Evolutionary conservation across 2,888 invertebrate species (phyloP), one percentile per base, ranked within the genome.

Genomic region (Drosophila nr. fundita): DNA sequence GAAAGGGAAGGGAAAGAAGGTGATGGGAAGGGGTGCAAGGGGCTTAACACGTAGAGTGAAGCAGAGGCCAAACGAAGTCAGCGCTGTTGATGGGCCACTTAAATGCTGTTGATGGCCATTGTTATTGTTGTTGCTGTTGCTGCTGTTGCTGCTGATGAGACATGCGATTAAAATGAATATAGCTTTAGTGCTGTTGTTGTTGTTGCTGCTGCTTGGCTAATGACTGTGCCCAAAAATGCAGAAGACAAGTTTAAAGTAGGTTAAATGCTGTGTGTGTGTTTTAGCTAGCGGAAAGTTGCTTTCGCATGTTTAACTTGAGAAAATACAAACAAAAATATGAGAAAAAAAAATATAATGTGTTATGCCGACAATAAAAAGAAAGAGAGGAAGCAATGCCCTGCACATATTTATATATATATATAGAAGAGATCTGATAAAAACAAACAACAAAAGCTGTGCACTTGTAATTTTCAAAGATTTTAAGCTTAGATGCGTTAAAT

Each of bases 171-270:
- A 89, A 74, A 54, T 73, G 62, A 67, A 76, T 73, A 72, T 69
- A 49, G 64, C 49, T 63, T 73, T 71, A 59, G 52, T 55, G 66
- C n/a, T 66, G 68, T 57, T 61, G 52, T n/a, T 54, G 65, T 57
- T 69, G 74, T 59, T 67, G 67, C 32, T 75, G 70, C 57, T 68
- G 83, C 68, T 73, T 68, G 82, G 71, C 84, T 85, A 85, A 85
- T 84, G 84, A 85, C 84, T 81, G 66, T 77, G 82, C 68, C 90
- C 88, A 85, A 76, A 84, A 87, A 82, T 68, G 73, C 78, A 66
- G 52, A 70, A 87, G 90, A 87, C 83, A 70, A 77, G 90, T 89
- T 89, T 85, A 85, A 85, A 85, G 88, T 85, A 83, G 84, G 84
- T 85, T 85, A 85, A 84, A 82, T 69, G 74, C 78, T 65, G 64